Conservation (phyloP, 2,797 vertebrate genomes). For the Megaceryle alcyon region DNA sequence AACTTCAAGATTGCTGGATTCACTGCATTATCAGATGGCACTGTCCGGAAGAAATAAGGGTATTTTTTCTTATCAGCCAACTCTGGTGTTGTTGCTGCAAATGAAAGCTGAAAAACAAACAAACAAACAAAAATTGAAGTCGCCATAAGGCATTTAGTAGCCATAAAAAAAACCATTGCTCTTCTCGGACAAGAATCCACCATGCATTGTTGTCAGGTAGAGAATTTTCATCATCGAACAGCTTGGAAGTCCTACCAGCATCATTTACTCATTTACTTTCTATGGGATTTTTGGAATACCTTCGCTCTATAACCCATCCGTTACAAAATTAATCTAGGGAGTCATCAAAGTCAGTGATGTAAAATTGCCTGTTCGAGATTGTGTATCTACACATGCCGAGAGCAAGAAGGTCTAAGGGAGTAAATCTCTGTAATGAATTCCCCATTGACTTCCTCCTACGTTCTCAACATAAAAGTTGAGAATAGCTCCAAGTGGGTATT, state of each 20-base stretch:
- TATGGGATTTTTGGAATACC: neutral
- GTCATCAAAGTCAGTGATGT: neutral
- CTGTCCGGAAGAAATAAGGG: constrained; percentile 98
- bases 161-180: neutral
- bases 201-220: accelerated
- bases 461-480: neutral
- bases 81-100: constrained; percentile 97
- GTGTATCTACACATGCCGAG: neutral
- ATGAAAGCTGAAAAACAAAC: constrained; percentile 88
- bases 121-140: neutral
- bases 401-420: neutral
- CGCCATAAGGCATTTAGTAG: neutral
- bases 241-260: neutral
- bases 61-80: constrained; percentile 99
- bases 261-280: neutral
- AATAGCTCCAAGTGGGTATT: neutral
- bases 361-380: neutral
- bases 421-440: neutral
- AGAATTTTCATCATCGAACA: neutral
- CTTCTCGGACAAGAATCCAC: neutral
- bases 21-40: constrained; percentile 98
- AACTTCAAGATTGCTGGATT: constrained; percentile 98
- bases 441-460: neutral
- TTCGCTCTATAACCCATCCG: neutral
- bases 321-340: neutral